These are phyloP conservation scores for Philereme vetulata DNA, from an alignment of 2,888 invertebrate genomes.

Conservation along the genomic window DNA sequence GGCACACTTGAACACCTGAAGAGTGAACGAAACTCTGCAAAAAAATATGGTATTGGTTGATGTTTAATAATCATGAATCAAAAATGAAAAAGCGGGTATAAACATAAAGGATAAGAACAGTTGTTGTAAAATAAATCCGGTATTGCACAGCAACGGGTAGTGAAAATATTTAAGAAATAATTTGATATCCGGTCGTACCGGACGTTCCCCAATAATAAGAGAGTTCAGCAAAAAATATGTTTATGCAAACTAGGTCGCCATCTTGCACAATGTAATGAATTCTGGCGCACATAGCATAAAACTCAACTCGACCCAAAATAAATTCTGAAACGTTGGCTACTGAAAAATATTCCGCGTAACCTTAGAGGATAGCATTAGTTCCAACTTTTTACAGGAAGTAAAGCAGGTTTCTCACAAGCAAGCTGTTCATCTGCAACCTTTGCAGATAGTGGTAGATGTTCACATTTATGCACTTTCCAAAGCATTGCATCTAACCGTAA, in stretches of 20 bases:
- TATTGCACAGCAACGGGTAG: neutral
- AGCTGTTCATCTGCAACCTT: neutral
- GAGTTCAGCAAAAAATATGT: slow-evolving; percentile 24
- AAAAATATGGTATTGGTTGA: no score
- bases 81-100: neutral
- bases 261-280: slow-evolving; percentile 36
- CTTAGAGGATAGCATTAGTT: slow-evolving; percentile 46
- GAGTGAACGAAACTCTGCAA: no score
- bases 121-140: neutral
- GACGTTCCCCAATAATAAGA: slow-evolving; percentile 16
- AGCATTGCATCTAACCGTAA: no score
- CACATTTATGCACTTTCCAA: no score
- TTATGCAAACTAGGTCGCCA: slow-evolving; percentile 29
- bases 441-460: neutral
- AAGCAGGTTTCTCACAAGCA: slow-evolving; percentile 8
- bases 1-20: neutral
- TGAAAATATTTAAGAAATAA: neutral
- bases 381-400: slow-evolving; percentile 46
- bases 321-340: slow-evolving; percentile 33
- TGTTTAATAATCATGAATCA: no score
- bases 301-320: slow-evolving; percentile 34
- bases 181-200: slow-evolving; percentile 1
- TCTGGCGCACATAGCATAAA: slow-evolving; percentile 33
- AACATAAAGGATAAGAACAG: neutral
- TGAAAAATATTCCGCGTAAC: slow-evolving; percentile 38